Conservation (phyloP, 2,113 vertebrate species). For the Eptesicus fuscus region DNA sequence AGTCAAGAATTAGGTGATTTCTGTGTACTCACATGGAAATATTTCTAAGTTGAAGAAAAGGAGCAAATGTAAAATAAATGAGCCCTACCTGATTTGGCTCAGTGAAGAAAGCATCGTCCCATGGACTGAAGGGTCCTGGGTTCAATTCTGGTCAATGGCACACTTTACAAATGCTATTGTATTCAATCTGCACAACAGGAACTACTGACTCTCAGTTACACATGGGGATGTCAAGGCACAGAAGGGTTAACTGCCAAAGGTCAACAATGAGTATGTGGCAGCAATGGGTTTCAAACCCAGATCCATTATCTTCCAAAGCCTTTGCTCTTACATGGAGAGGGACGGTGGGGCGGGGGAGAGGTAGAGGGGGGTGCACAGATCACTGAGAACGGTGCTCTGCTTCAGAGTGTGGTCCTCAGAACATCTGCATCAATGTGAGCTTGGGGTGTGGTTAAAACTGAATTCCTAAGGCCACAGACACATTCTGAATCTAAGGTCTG, state of each 20-base stretch:
- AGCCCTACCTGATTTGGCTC: neutral
- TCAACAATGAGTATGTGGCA: neutral
- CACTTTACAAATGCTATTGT: neutral
- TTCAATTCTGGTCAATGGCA: neutral
- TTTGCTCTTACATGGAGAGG: neutral
- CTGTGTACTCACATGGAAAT: neutral
- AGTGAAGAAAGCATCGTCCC: too few species aligned
- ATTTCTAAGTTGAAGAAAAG: neutral
- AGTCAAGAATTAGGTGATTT: neutral
- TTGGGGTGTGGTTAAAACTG: neutral
- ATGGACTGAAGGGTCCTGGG: too few species aligned
- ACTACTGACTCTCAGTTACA: neutral
- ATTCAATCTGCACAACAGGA: neutral
- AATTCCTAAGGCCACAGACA: neutral
- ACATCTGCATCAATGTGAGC: neutral
- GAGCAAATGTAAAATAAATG: neutral
- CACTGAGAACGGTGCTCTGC: neutral
- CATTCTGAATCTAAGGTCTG: neutral
- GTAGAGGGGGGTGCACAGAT: neutral
- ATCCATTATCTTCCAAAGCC: neutral
- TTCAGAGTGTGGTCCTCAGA: neutral
- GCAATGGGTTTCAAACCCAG: neutral
- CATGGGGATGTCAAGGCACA: neutral
- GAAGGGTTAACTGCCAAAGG: neutral
- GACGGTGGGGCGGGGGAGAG: too few species aligned